Conservation (phyloP, 2,113 vertebrate genomes). For the Irena cyanogastra region DNA sequence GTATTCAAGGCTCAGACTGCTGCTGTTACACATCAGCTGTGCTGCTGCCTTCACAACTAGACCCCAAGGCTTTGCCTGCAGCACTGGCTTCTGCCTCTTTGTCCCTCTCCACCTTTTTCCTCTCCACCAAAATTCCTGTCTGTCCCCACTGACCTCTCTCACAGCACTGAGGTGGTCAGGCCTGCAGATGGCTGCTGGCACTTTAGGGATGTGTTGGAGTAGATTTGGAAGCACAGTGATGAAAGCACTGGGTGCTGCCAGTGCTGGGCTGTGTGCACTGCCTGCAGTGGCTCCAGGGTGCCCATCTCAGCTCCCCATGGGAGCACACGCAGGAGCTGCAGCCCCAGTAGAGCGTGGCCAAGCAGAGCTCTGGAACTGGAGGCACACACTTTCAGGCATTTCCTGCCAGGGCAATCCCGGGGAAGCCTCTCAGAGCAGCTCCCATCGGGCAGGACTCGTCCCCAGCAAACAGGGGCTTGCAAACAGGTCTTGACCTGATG, state of each 20-base stretch:
- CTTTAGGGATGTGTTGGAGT: not conserved
- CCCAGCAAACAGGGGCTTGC: not conserved
- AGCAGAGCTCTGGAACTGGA: not conserved
- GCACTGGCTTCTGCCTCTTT: not conserved
- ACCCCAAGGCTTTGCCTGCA: not conserved
- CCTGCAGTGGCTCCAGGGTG: not conserved
- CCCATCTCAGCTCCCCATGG: not conserved
- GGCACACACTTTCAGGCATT: fast-evolving
- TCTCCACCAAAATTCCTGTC: not conserved
- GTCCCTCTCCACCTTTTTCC: not conserved
- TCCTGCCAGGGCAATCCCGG: fast-evolving
- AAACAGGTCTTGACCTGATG: not conserved
- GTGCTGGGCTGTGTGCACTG: not conserved
- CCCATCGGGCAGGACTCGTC: fast-evolving
- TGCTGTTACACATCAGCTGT: fast-evolving
- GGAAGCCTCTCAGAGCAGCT: not conserved
- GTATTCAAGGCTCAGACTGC: fast-evolving
- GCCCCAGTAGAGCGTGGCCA: fast-evolving
- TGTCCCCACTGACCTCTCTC: not conserved
- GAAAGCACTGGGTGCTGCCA: not conserved
- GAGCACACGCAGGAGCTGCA: not conserved
- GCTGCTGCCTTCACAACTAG: not conserved
- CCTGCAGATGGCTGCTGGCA: not conserved
- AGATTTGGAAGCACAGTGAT: not conserved
- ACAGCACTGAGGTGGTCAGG: not conserved